Base-by-base conservation (phyloP, 2,113 vertebrate species). In the Drymodes brunneopygia region DNA sequence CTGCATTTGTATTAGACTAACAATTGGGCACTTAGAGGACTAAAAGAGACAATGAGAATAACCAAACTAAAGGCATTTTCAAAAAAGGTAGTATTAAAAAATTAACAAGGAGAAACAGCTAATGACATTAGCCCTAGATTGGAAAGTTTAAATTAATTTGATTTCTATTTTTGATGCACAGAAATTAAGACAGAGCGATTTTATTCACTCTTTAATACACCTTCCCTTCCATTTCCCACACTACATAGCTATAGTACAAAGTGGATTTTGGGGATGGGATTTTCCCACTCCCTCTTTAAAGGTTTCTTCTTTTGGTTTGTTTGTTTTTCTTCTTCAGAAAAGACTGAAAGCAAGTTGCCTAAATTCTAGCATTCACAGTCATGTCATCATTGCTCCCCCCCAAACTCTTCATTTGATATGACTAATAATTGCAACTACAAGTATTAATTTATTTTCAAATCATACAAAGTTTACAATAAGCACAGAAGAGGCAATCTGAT, bases 311-410 rank as follows among this genome's bases (percentile, higher is more conserved):
- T 83, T n/a, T 24, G 14, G 12, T 44, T 47, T 36, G 20, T 3
- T 48, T 27, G n/a, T 50, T 57, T 62, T 45, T 5, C 4, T 33
- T 5, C 15, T 64, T n/a, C 36, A 45, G 15, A 67, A 72, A 78
- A 80, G 8, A 72, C 0, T 57, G 69, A 69, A 73, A 84, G 48
- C 23, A 67, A 81, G 38, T 54, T 87, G 29, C 42, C 45, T 64
- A 48, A 86, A 88, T 74, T 62, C 29, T 13, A 56, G 31, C 38
- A 64, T 57, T 70, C 62, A 27, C 11, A 66, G 61, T 47, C 35
- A 40, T 0, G 0, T 50, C 66, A 80, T n/a, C 25, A 35, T 10
- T 72, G 36, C 28, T 72, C 7, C 35, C 27, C 27, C 15, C 2
- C 4, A 40, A 77, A 53, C 22, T 15, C 47, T 66, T 58, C 2